phyloP scores from a whole-genome alignment of 1,140 invertebrate species.

The Sitodiplosis mosellana region DNA sequence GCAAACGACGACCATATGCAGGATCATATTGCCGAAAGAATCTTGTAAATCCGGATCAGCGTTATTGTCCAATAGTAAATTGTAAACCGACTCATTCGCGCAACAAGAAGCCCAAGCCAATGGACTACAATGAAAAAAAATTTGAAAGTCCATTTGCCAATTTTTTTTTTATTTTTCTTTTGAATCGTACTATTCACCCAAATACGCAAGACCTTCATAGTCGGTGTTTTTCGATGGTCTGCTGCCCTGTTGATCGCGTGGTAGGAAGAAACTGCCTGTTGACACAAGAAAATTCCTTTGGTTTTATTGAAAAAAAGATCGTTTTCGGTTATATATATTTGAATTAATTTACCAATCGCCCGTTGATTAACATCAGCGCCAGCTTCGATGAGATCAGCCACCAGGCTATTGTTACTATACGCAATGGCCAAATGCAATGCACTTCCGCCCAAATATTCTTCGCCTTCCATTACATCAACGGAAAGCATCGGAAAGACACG shows the following conservation, averaged over 20 bases:
- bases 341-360: constrained; percentile 74
- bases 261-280: constrained; percentile 75
- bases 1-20: constrained; percentile 96
- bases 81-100: constrained; percentile 94
- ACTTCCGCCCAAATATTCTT: constrained; percentile 87
- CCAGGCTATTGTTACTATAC: constrained; percentile 89
- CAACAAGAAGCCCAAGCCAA: constrained; percentile 93
- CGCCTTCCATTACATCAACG: constrained; percentile 88
- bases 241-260: constrained; percentile 69
- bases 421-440: constrained; percentile 91
- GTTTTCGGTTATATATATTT: no score
- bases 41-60: constrained; percentile 87
- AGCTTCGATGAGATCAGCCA: constrained; percentile 75
- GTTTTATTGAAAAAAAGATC: no score
- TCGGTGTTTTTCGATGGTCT: constrained; percentile 62
- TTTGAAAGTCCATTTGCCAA: no score
- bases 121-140: no score
- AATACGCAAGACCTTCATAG: constrained; percentile 87
- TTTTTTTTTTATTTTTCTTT: no score
- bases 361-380: constrained; percentile 82
- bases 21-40: constrained; percentile 84
- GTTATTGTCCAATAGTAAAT: constrained; percentile 75
- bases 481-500: constrained; percentile 83
- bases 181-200: constrained; percentile 96
- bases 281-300: no score